Percentiles rank a stretch among this genome's conserved stretches.
Conservation (phyloP, 2,888 invertebrate genomes). For the Philereme transversata region DNA sequence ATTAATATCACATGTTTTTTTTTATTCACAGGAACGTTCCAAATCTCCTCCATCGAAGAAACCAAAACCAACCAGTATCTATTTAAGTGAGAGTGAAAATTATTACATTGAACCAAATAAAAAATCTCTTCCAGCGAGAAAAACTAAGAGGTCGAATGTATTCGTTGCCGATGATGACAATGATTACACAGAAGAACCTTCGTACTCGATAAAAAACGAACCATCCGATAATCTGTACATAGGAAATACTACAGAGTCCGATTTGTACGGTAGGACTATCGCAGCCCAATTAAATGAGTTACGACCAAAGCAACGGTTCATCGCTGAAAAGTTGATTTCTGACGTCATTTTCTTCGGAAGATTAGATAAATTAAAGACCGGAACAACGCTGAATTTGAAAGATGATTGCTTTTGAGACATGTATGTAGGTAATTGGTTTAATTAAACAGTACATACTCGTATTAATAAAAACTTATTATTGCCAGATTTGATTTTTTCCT, state of each 20-base stretch:
- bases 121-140: conserved; percentile 7
- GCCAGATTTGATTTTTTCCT: too few relatives aligned
- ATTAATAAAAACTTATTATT: too few relatives aligned
- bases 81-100: conserved; percentile 12
- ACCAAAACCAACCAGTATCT: conserved; percentile 10
- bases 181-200: conserved; percentile 4
- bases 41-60: conserved; percentile 12
- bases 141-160: conserved; percentile 12
- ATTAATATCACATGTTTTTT: not conserved
- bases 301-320: conserved; percentile 42
- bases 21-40: conserved; percentile 6
- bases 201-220: conserved; percentile 13
- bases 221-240: not conserved
- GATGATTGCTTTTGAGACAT: not conserved
- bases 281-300: conserved; percentile 47
- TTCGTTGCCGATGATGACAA: conserved; percentile 11
- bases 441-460: not conserved
- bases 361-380: conserved; percentile 43
- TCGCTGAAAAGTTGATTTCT: conserved; percentile 57
- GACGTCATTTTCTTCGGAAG: conserved; percentile 52
- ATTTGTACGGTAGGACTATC: conserved; percentile 41
- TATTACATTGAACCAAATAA: not conserved
- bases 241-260: conserved; percentile 8
- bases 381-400: conserved; percentile 27
- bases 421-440: not conserved